These are phyloP conservation scores for Heliothis peltigera DNA, from an alignment of 2,888 invertebrate genomes.

Conservation along the genomic window DNA sequence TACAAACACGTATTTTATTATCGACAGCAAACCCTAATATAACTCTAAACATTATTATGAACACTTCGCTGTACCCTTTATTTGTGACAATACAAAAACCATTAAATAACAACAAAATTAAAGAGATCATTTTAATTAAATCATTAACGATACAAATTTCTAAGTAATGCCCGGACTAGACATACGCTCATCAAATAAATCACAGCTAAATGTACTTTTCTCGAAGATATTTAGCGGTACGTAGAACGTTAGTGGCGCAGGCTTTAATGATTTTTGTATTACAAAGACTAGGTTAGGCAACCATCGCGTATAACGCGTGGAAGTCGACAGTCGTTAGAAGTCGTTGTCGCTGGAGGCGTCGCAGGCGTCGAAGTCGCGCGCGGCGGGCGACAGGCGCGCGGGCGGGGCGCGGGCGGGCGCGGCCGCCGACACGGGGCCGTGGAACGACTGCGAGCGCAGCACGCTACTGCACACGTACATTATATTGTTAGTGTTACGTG, in stretches of 20 bases:
- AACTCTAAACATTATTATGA: constrained; percentile 52
- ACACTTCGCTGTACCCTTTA: constrained; percentile 55
- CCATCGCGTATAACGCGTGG: constrained; percentile 56
- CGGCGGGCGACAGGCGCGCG: constrained; percentile 83
- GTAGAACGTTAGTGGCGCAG: neutral
- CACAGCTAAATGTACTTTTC: neutral
- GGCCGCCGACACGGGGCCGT: constrained; percentile 86
- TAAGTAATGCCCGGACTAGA: neutral
- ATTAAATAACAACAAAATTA: constrained; percentile 9
- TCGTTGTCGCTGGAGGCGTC: constrained; percentile 89
- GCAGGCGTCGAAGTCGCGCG: constrained; percentile 80
- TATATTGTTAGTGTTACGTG: too few relatives aligned
- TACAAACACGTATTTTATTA: constrained; percentile 22
- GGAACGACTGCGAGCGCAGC: constrained; percentile 91
- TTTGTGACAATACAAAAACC: constrained; percentile 49
- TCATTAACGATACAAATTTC: neutral
- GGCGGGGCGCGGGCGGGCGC: constrained; percentile 76
- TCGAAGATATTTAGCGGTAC: too few relatives aligned
- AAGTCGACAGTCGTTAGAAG: constrained; percentile 75
- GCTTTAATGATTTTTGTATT: constrained; percentile 26
- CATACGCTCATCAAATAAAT: neutral
- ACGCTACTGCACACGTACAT: too few relatives aligned
- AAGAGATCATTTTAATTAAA: constrained; percentile 41
- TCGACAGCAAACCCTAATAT: constrained; percentile 37
- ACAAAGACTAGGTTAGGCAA: constrained; percentile 48